Evolutionary conservation across 2,797 vertebrate genomes (phyloP).

Genomic region (Champsocephalus gunnari): DNA sequence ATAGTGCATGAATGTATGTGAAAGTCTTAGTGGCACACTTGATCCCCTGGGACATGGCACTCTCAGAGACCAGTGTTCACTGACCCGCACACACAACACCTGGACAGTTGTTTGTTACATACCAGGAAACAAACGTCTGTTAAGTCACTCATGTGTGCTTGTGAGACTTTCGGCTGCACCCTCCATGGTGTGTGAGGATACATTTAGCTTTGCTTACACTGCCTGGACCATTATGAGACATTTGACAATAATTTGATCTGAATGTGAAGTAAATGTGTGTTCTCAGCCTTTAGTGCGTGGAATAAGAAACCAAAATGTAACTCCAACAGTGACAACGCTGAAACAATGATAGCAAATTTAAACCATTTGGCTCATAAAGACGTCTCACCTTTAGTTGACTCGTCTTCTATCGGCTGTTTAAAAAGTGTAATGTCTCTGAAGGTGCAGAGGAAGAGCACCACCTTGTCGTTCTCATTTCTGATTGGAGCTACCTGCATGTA

Average conservation of each 20-base stretch:
- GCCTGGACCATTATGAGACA: background rate
- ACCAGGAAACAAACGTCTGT: constrained; percentile 45
- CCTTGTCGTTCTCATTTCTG: constrained; percentile 97
- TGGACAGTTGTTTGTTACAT: constrained; percentile 65
- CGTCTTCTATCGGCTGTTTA: constrained; percentile 98
- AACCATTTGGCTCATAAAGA: background rate
- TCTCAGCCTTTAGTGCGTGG: background rate
- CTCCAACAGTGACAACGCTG: background rate
- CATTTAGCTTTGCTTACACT: constrained; percentile 6
- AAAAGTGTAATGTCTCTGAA: constrained; percentile 99
- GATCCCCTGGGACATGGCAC: constrained; percentile 53
- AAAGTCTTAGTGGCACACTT: constrained; percentile 40
- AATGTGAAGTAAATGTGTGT: background rate
- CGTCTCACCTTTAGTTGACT: constrained; percentile 91
- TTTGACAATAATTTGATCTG: background rate
- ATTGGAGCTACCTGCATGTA: constrained; percentile 99
- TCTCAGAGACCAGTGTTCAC: constrained; percentile 59
- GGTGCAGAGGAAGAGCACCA: constrained; percentile 98
- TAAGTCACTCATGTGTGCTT: constrained; percentile 38
- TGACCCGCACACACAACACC: constrained; percentile 74
- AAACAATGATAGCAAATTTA: background rate
- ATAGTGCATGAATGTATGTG: constrained; percentile 2
- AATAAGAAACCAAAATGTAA: background rate
- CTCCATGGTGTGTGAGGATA: background rate
- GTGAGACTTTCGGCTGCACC: constrained; percentile 24